Percentiles rank a stretch among this genome's conserved stretches.
Evolutionary conservation across 2,113 vertebrate genomes (phyloP).

Genomic region (Pelobates fuscus): DNA sequence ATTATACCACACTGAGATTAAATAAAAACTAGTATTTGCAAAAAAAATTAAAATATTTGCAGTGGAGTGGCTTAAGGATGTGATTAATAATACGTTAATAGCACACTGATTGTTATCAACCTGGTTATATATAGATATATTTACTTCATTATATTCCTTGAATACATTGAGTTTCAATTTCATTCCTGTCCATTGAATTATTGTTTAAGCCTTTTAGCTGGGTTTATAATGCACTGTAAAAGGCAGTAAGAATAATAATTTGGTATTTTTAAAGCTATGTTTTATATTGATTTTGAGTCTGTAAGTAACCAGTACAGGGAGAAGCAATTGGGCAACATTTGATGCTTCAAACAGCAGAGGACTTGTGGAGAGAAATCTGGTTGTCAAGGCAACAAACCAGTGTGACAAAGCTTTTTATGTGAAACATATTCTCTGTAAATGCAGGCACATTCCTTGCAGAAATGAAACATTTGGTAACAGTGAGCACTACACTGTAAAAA

Average conservation of each 20-base stretch:
- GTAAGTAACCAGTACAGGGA: not conserved
- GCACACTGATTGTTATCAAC: no score
- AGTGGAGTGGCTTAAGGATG: no score
- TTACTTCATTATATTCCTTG: no score
- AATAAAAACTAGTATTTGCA: no score
- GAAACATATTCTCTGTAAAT: conserved; percentile 44
- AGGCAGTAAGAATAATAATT: not conserved
- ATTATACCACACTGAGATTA: no score
- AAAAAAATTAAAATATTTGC: no score
- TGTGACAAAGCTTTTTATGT: conserved; percentile 51
- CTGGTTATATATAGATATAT: no score
- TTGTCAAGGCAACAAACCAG: conserved; percentile 43
- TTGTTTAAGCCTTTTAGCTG: not conserved
- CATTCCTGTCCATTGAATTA: not conserved
- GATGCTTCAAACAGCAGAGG: conserved; percentile 27
- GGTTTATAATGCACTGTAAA: not conserved
- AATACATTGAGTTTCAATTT: not conserved
- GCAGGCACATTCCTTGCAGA: conserved; percentile 30
- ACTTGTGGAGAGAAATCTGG: conserved; percentile 25
- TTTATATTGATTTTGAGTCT: conserved; percentile 13
- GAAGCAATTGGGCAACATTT: conserved; percentile 23
- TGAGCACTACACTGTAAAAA: not conserved
- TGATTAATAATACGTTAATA: no score
- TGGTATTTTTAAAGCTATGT: not conserved
- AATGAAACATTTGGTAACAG: conserved; percentile 5